Evolutionary conservation across 2,888 invertebrate genomes (phyloP).

Genomic region (Tetheella fluctuosa): DNA sequence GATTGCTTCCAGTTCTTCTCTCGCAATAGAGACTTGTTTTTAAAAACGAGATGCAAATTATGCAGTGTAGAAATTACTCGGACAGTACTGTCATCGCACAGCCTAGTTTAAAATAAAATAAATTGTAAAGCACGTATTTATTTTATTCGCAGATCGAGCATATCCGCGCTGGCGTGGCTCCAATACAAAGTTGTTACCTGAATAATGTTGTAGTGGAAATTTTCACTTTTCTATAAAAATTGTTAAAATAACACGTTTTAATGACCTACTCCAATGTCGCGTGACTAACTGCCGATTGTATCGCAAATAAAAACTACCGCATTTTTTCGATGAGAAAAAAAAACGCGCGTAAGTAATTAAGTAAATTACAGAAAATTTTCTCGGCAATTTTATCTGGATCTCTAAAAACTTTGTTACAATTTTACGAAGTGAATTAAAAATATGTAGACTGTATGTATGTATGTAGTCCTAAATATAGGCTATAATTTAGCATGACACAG

Average conservation of each 20-base stretch:
- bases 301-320: neutral
- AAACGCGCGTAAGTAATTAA: neutral
- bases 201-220: conserved; percentile 13
- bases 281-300: conserved; percentile 4
- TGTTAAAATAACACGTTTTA: conserved; percentile 10
- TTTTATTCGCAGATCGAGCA: conserved; percentile 11
- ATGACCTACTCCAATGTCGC: conserved; percentile 15
- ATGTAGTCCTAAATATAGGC: neutral
- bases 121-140: conserved; percentile 16
- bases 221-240: conserved; percentile 14
- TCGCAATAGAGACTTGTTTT: too few relatives aligned
- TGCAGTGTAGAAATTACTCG: neutral
- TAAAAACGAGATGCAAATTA: neutral
- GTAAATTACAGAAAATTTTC: neutral
- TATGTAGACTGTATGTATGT: neutral
- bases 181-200: conserved; percentile 16
- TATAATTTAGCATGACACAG: neutral
- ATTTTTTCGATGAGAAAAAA: neutral
- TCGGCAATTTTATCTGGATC: neutral
- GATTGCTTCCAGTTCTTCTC: too few relatives aligned
- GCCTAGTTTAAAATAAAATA: neutral
- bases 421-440: neutral
- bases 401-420: neutral
- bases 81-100: neutral
- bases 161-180: conserved; percentile 13